Evolutionary conservation across 2,888 invertebrate species (phyloP).

Genomic region (Stomorhina lunata): DNA sequence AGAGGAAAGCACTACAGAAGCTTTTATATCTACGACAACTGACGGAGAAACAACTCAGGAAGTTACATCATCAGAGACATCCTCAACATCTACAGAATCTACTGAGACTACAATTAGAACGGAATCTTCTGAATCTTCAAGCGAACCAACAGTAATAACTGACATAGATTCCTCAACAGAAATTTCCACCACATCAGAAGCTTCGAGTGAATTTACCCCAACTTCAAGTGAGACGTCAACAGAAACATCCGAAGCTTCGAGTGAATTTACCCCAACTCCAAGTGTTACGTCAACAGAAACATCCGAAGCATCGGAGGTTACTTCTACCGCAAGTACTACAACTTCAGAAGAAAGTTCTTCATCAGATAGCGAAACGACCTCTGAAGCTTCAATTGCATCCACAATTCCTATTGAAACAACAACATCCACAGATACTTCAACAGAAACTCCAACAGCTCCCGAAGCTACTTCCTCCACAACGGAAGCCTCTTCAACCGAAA

Average conservation of each 20-base stretch:
- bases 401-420: too few species aligned
- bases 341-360: too few species aligned
- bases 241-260: not conserved
- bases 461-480: too few species aligned
- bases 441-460: not conserved
- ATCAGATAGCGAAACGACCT: too few species aligned
- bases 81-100: not conserved
- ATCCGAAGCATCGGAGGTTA: too few species aligned
- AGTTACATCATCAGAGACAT: not conserved
- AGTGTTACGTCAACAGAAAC: too few species aligned
- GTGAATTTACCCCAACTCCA: too few species aligned
- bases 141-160: not conserved
- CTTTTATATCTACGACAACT: not conserved
- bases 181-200: not conserved
- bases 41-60: not conserved
- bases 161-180: too few species aligned
- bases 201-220: not conserved
- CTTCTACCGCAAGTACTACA: not conserved
- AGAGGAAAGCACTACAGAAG: not conserved
- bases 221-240: not conserved
- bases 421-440: not conserved
- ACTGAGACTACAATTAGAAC: not conserved
- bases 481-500: too few species aligned
- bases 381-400: too few species aligned
- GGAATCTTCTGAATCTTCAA: not conserved